Conservation (phyloP, 2,888 invertebrate species). For the Callosobruchus maculatus region DNA sequence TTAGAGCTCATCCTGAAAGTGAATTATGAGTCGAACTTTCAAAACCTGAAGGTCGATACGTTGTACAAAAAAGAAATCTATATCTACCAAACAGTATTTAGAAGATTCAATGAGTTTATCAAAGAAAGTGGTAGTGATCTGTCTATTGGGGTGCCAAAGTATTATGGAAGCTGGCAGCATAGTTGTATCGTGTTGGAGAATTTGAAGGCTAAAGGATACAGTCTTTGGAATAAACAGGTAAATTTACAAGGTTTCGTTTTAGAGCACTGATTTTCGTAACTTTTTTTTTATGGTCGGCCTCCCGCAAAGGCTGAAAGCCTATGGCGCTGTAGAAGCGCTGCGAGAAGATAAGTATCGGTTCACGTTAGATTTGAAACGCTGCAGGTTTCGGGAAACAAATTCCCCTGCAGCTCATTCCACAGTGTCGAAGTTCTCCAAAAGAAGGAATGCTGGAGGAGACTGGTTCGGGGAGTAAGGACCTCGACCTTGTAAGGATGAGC, state of each 20-base stretch:
- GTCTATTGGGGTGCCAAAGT: background rate
- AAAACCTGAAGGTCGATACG: background rate
- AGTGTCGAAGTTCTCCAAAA: too few species aligned
- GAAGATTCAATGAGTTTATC: background rate
- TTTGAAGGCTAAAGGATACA: constrained; percentile 28
- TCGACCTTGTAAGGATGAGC: too few species aligned
- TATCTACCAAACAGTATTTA: background rate
- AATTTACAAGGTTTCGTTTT: background rate
- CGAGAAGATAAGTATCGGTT: too few species aligned
- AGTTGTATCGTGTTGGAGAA: constrained; percentile 31
- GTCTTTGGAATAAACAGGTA: constrained; percentile 25
- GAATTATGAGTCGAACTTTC: background rate
- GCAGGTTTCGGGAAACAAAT: too few species aligned
- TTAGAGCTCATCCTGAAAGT: background rate
- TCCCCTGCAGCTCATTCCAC: too few species aligned
- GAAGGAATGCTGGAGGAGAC: too few species aligned
- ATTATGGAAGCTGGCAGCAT: background rate
- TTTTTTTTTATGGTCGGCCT: too few species aligned
- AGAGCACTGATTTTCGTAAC: too few species aligned
- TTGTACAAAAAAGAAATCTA: background rate
- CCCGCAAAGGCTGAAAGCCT: too few species aligned
- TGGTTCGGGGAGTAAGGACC: too few species aligned
- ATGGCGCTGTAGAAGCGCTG: too few species aligned
- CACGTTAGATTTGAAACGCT: too few species aligned
- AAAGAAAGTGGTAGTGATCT: background rate